phyloP scores from a whole-genome alignment of 2,888 invertebrate species.

The Apomyelois bistriatella region DNA sequence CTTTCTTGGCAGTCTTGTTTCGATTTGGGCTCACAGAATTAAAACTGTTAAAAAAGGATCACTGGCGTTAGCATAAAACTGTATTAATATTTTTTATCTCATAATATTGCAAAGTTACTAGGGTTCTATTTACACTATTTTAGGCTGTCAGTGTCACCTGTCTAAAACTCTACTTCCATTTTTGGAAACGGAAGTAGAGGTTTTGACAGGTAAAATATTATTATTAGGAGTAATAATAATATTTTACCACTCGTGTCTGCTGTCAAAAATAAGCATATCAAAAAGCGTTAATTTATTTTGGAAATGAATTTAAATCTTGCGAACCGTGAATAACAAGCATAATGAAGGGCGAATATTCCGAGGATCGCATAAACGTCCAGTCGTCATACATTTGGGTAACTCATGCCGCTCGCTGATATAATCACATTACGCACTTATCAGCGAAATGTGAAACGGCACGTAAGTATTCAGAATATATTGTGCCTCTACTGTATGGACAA shows the following conservation, averaged over 20 bases:
- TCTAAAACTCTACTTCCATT: background rate
- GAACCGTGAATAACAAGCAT: constrained; percentile 7
- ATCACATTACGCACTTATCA: constrained; percentile 12
- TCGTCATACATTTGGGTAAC: constrained; percentile 11
- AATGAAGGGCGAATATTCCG: constrained; percentile 6
- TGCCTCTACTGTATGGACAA: background rate
- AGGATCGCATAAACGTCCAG: constrained; percentile 4
- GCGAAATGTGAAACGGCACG: background rate
- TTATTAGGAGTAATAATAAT: too few species aligned
- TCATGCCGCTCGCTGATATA: constrained; percentile 5
- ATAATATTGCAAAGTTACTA: too few species aligned
- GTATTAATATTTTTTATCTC: too few species aligned
- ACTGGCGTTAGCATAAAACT: background rate
- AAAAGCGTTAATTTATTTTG: background rate
- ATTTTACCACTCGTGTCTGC: background rate
- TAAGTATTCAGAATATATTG: background rate
- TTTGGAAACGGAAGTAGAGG: too few species aligned
- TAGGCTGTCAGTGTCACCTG: too few species aligned
- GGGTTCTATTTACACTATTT: too few species aligned
- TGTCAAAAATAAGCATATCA: background rate
- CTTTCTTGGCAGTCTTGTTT: constrained; percentile 73
- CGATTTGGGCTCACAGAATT: constrained; percentile 55
- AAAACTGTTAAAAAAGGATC: constrained; percentile 33
- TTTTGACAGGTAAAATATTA: too few species aligned
- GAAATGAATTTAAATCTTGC: background rate